Evolutionary conservation across 2,888 invertebrate genomes (phyloP).

Genomic region (Bombylius discolor): DNA sequence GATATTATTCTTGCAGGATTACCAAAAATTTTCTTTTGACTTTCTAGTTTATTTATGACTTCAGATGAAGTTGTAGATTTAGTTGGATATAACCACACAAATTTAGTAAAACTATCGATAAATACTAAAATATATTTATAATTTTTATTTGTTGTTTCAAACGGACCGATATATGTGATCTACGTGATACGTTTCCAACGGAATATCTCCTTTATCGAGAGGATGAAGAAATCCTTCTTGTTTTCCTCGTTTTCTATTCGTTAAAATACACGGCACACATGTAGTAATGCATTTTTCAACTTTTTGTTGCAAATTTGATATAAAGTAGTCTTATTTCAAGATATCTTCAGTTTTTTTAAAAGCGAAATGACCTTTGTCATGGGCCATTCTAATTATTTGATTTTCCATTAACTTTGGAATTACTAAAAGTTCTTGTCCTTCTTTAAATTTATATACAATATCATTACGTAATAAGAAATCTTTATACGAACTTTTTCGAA

Average conservation of each 20-base stretch:
- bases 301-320: constrained; percentile 11
- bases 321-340: constrained; percentile 8
- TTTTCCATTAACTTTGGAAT: too few relatives aligned
- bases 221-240: constrained; percentile 24
- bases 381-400: not conserved
- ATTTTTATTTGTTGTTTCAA: too few relatives aligned
- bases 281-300: constrained; percentile 5
- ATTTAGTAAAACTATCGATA: not conserved
- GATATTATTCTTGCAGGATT: too few relatives aligned
- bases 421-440: too few relatives aligned
- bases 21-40: too few relatives aligned
- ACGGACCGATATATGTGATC: too few relatives aligned
- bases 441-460: too few relatives aligned
- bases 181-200: constrained; percentile 20
- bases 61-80: constrained; percentile 8
- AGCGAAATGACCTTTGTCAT: constrained; percentile 11
- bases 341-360: constrained; percentile 5
- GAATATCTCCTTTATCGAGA: constrained; percentile 21
- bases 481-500: too few relatives aligned
- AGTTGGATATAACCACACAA: not conserved
- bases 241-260: constrained; percentile 20
- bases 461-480: too few relatives aligned
- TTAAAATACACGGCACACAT: constrained; percentile 13
- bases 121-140: constrained; percentile 10
- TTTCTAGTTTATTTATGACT: too few relatives aligned